Base-by-base conservation (phyloP, 2,888 invertebrate genomes). In the Drosophila nr. medialis region DNA sequence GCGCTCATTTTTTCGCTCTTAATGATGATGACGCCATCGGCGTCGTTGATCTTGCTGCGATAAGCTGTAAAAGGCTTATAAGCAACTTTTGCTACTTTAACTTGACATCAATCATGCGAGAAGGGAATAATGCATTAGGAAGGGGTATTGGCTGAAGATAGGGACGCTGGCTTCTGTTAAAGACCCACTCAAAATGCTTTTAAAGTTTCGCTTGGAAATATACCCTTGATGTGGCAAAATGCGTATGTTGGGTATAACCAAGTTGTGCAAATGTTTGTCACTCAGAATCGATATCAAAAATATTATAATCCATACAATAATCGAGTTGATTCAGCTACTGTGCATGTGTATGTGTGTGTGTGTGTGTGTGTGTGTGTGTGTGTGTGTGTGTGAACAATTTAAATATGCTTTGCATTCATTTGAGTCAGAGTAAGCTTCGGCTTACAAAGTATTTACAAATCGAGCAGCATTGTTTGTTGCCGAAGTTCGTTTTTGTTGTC, bases 111-210 rank as follows among this genome's bases (percentile, higher is more conserved):
- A 82, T 82, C 84, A 83, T 63, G 51, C 53, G 58, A 61, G 68
- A 45, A 61, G 64, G 54, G 61, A 45, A 59, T 67, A 40, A 48
- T 60, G 54, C 27, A 32, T 29, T 64, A 10, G 51, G 40, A 36
- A 48, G 51, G 42, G 30, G 53, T 40, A 51, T 49, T 29, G 53
- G 64, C 40, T 30, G 51, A 38, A 48, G 48, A 30, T 40, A 38
- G 36, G 36, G 67, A 58, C 50, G 49, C 50, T 66, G 68, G 84
- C 82, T 84, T 81, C 84, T 82, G 84, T 84, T 82, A 81, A 82
- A 84, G 82, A 82, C 78, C 68, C 85, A 83, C 80, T 85, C 80
- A 83, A 83, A 83, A 83, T 83, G 83, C 83, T 83, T 83, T 83
- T 85, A 83, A 45, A 72, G 81, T 78, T 83, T 80, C 72, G 83